These are phyloP conservation scores for Trissoscelio sp. DNA, from an alignment of 2,888 invertebrate species.

Conservation along the genomic window DNA sequence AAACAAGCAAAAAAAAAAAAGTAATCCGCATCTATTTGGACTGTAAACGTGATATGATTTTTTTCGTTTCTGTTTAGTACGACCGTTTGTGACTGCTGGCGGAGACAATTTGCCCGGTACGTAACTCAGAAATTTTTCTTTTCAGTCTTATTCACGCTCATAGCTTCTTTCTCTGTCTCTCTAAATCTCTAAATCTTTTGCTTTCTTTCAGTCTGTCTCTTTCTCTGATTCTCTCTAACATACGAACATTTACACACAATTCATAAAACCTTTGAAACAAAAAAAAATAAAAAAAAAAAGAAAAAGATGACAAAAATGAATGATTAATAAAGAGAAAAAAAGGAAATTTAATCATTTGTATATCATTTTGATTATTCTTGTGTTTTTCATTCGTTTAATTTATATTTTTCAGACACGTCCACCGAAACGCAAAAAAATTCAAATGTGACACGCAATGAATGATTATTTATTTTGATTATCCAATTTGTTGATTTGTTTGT, in stretches of 20 bases:
- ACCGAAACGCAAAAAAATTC: conserved; percentile 22
- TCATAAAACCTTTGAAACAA: conserved; percentile 56
- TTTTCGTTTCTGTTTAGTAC: conserved; percentile 84
- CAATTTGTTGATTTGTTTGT: background rate
- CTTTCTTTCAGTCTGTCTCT: conserved; percentile 66
- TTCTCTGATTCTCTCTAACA: conserved; percentile 64
- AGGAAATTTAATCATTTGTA: too few species aligned
- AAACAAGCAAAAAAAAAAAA: conserved; percentile 54
- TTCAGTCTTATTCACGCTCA: conserved; percentile 77
- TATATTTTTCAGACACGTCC: conserved; percentile 52
- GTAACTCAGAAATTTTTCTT: conserved; percentile 83
- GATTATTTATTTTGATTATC: conserved; percentile 1
- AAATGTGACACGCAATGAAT: conserved; percentile 6
- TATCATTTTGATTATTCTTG: conserved; percentile 30
- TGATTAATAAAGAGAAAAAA: too few species aligned
- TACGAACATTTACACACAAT: conserved; percentile 69
- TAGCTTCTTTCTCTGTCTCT: conserved; percentile 70
- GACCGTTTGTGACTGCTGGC: conserved; percentile 84
- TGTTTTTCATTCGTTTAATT: conserved; percentile 44
- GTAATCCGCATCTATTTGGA: conserved; percentile 69
- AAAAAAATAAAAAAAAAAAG: conserved; percentile 15
- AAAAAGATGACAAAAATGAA: too few species aligned
- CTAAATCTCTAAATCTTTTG: conserved; percentile 61
- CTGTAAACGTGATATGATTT: conserved; percentile 72
- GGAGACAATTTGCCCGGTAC: conserved; percentile 85